A percentile compares a stretch with the other conserved stretches of the same genome.
Conservation (phyloP, 2,888 invertebrate species). For the Acanthopleura granulata region DNA sequence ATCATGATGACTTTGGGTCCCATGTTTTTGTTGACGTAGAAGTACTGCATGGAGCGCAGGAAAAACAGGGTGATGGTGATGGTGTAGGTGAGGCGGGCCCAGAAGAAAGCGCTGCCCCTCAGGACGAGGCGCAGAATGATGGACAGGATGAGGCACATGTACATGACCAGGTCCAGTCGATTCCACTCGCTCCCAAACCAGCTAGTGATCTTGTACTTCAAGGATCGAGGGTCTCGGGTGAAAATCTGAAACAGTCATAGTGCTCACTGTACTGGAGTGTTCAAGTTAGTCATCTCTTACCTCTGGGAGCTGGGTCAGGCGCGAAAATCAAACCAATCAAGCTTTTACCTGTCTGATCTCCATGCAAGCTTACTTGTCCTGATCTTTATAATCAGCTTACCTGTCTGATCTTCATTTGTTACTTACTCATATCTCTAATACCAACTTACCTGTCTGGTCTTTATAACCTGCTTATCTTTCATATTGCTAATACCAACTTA, state of each 20-base stretch:
- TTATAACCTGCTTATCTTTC: slow-evolving; percentile 24
- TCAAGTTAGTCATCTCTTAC: too few relatives aligned
- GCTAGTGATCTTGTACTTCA: slow-evolving; percentile 52
- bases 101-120: slow-evolving; percentile 42
- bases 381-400: slow-evolving; percentile 36
- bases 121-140: slow-evolving; percentile 58
- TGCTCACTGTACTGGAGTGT: too few relatives aligned
- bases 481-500: slow-evolving; percentile 26
- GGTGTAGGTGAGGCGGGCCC: slow-evolving; percentile 62
- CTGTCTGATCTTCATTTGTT: slow-evolving; percentile 58
- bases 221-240: slow-evolving; percentile 50
- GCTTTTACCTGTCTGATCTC: too few relatives aligned
- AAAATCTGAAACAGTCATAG: slow-evolving; percentile 44
- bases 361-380: background rate
- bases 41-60: slow-evolving; percentile 65
- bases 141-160: slow-evolving; percentile 57
- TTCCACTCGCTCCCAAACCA: slow-evolving; percentile 67
- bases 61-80: slow-evolving; percentile 63
- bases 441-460: slow-evolving; percentile 62
- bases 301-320: too few relatives aligned
- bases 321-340: too few relatives aligned
- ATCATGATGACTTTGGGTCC: slow-evolving; percentile 71
- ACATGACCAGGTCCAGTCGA: slow-evolving; percentile 61
- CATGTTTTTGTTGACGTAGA: slow-evolving; percentile 65
- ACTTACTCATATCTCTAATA: too few relatives aligned